Percentiles rank a stretch among this genome's conserved stretches.
Evolutionary conservation across 2,113 vertebrate genomes (phyloP).

Genomic region (Rafetus swinhoei): DNA sequence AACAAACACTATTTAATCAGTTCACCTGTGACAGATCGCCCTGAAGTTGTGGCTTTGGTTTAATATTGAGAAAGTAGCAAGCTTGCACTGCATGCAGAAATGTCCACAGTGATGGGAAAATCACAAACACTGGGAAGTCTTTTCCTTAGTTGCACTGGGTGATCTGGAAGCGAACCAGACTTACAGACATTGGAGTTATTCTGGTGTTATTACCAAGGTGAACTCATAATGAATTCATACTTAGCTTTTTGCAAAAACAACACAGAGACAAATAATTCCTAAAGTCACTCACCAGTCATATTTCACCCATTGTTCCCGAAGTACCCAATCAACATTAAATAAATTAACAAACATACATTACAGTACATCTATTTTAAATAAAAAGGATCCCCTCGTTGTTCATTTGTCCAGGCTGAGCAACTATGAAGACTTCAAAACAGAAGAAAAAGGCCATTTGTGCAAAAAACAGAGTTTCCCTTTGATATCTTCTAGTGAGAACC

Average conservation of each 20-base stretch:
- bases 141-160: neutral
- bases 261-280: conserved; percentile 1
- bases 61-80: conserved; percentile 14
- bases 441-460: neutral
- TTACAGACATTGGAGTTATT: conserved; percentile 29
- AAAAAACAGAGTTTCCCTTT: neutral
- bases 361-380: neutral
- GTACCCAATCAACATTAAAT: neutral
- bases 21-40: conserved; percentile 55
- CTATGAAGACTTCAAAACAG: neutral
- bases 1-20: conserved; percentile 60
- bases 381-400: neutral
- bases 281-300: neutral
- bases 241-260: neutral
- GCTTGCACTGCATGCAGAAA: conserved; percentile 41
- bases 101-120: conserved; percentile 60
- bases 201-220: conserved; percentile 44
- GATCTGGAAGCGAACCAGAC: conserved; percentile 61
- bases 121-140: conserved; percentile 22
- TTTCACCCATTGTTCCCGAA: neutral
- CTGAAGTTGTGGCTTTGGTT: conserved; percentile 48
- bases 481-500: conserved; percentile 49
- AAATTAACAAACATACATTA: neutral
- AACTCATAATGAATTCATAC: neutral
- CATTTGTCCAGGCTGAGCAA: neutral